Percentiles rank a stretch among this genome's conserved stretches.
phyloP scores from a whole-genome alignment of 2,888 invertebrate species.

The Limnephilus auricula region DNA sequence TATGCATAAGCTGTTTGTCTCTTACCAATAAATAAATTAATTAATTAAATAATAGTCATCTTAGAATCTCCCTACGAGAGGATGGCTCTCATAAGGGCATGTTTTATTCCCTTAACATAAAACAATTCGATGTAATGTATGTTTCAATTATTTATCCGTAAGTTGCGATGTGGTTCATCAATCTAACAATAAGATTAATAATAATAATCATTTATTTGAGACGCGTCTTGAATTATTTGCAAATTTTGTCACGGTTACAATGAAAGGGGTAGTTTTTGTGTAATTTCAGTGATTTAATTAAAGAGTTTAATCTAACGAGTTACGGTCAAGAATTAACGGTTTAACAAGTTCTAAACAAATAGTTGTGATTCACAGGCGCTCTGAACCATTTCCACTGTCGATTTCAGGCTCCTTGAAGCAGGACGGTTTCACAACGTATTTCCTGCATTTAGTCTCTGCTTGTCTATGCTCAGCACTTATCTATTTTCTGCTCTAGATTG shows the following conservation, averaged over 20 bases:
- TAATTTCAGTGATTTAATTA: background rate
- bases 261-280: background rate
- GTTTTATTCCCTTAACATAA: too few relatives aligned
- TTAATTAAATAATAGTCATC: too few relatives aligned
- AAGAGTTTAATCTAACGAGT: background rate
- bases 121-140: too few relatives aligned
- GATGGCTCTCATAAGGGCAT: too few relatives aligned
- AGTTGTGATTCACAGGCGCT: slow-evolving; percentile 59
- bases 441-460: slow-evolving; percentile 59
- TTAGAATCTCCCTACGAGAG: too few relatives aligned
- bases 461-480: slow-evolving; percentile 50
- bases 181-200: too few relatives aligned
- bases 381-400: slow-evolving; percentile 63
- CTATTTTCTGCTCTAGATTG: slow-evolving; percentile 64
- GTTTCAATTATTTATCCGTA: too few relatives aligned
- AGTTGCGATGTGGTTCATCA: too few relatives aligned
- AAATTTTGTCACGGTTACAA: background rate
- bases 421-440: slow-evolving; percentile 59
- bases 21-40: too few relatives aligned
- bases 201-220: too few relatives aligned
- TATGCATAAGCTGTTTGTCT: too few relatives aligned
- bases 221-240: too few relatives aligned
- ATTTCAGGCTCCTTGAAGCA: slow-evolving; percentile 63
- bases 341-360: slow-evolving; percentile 52
- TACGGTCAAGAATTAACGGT: slow-evolving; percentile 53